Percentiles rank a stretch among this genome's conserved stretches.
These are phyloP conservation scores for Halocaridina rubra DNA, from an alignment of 2,888 invertebrate genomes.

Conservation along the genomic window DNA sequence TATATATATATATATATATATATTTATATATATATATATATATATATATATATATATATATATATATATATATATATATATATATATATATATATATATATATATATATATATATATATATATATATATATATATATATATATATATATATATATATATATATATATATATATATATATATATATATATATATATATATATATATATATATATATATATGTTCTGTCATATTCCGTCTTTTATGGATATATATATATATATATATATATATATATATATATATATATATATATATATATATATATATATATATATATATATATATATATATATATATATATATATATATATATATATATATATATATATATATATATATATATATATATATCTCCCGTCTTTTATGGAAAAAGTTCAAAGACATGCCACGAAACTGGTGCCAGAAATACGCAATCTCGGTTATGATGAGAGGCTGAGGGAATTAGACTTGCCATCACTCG, in stretches of 20 bases:
- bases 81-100: conserved; percentile 1
- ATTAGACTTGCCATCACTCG: too few relatives aligned
- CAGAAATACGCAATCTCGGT: too few relatives aligned
- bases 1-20: background rate
- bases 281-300: too few relatives aligned
- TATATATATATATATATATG: background rate
- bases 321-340: too few relatives aligned
- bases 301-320: too few relatives aligned
- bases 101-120: conserved; percentile 7
- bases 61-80: background rate
- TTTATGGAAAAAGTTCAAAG: too few relatives aligned
- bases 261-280: too few relatives aligned
- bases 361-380: too few relatives aligned
- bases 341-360: too few relatives aligned
- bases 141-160: background rate
- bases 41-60: conserved; percentile 11
- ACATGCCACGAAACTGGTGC: too few relatives aligned
- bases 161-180: background rate
- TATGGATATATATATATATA: background rate
- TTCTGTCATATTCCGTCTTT: background rate
- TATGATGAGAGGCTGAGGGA: too few relatives aligned
- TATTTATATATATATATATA: background rate
- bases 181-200: background rate
- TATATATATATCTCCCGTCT: too few relatives aligned
- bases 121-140: background rate